These are phyloP conservation scores for Stenodema calcarata DNA, from an alignment of 2,888 invertebrate genomes.

Conservation along the genomic window DNA sequence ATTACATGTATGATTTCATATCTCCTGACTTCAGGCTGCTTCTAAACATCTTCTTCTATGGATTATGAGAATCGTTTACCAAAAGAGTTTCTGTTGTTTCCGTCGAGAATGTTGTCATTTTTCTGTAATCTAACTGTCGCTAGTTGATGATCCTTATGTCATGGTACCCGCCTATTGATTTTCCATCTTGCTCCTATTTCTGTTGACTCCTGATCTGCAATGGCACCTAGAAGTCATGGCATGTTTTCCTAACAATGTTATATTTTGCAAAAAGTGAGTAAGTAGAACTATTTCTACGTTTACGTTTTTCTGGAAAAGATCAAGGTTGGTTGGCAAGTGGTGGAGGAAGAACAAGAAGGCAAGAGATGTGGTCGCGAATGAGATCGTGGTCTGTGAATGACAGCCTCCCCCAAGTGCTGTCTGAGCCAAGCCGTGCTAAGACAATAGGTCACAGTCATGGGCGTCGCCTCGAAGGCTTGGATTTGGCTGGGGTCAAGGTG, in stretches of 20 bases:
- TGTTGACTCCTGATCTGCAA: background rate
- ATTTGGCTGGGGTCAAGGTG: conserved; percentile 48
- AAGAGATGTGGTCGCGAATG: conserved; percentile 42
- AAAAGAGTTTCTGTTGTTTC: background rate
- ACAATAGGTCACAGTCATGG: conserved; percentile 3
- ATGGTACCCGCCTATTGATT: background rate
- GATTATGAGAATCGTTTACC: too few relatives aligned
- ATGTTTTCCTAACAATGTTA: background rate
- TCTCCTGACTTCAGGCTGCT: too few relatives aligned
- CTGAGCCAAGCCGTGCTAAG: conserved; percentile 54
- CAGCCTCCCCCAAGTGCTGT: conserved; percentile 9
- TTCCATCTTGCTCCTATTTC: background rate
- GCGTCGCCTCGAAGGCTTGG: conserved; percentile 47
- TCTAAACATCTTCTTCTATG: too few relatives aligned
- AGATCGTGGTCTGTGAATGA: conserved; percentile 44
- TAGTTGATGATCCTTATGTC: too few relatives aligned
- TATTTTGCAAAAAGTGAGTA: background rate
- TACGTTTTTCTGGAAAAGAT: background rate
- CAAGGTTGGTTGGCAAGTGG: conserved; percentile 36
- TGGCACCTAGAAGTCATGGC: background rate
- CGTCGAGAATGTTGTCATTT: too few relatives aligned
- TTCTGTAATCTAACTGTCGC: too few relatives aligned
- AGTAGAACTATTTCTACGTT: background rate
- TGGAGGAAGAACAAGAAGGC: conserved; percentile 36
- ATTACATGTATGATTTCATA: too few relatives aligned